phyloP scores from a whole-genome alignment of 2,888 invertebrate species.

The Fragum sueziense region DNA sequence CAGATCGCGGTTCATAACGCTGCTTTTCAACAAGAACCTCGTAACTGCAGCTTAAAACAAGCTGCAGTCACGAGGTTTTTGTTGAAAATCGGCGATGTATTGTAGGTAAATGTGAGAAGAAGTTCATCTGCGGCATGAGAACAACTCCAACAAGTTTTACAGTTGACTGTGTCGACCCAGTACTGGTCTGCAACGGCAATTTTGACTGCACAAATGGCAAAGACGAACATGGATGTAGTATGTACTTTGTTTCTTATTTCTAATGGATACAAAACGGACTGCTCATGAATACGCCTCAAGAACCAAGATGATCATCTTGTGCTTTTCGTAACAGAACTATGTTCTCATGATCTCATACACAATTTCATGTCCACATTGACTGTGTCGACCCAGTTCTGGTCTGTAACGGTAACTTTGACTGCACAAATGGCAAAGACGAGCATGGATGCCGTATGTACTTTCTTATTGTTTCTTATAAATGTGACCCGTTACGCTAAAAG shows the following conservation, averaged over 20 bases:
- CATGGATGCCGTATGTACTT: slow-evolving; percentile 6
- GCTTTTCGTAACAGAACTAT: no score
- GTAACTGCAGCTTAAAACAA: no score
- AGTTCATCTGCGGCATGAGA: not conserved
- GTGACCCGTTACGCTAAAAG: no score
- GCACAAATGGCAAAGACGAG: not conserved
- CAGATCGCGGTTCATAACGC: not conserved
- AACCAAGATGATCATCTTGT: no score
- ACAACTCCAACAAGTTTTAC: not conserved
- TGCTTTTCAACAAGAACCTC: no score
- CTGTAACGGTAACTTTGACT: not conserved
- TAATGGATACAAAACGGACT: no score
- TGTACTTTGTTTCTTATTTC: no score
- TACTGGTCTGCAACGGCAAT: not conserved
- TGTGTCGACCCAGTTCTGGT: not conserved
- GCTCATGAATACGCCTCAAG: no score
- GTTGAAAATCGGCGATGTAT: not conserved
- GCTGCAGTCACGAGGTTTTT: no score
- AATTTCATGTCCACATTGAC: no score
- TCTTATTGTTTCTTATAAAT: no score
- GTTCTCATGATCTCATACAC: no score
- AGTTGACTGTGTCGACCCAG: not conserved
- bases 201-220: not conserved
- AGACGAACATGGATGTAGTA: slow-evolving; percentile 13
- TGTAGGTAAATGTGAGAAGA: not conserved